Base-by-base conservation (phyloP, 2,888 invertebrate genomes). In the Lissonota sp. region DNA sequence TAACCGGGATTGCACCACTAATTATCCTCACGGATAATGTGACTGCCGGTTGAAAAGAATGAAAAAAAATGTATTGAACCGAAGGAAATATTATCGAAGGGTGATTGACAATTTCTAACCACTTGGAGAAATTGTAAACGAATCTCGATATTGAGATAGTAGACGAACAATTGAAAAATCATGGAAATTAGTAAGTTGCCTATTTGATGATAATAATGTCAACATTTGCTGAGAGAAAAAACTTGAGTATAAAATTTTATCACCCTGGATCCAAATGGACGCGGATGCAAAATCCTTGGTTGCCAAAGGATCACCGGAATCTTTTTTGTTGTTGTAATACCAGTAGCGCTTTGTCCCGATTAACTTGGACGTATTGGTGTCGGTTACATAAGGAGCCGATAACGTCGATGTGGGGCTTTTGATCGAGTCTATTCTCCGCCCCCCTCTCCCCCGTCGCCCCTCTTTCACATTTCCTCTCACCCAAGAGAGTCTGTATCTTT, bases 321-420 rank as follows among this genome's bases (percentile, higher is more conserved):
- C 14, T 51, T 14, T n/a, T 46, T 64, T 66, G 80, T 83, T 77
- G 72, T 78, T 81, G 82, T 63, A 86, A 84, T 83, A 86, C 78
- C 84, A 82, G 86, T 83, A 83, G 83, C 86, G 88, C 88, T 91
- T 89, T 89, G 88, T 90, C 90, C 91, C 87, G 88, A 86, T 90
- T 90, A 88, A 66, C 88, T 88, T 85, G 83, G 81, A 82, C 80
- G 90, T 88, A 91, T 91, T 90, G 89, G 89, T 90, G 90, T 90
- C 90, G 89, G 90, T 91, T 91, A 91, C 89, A 91, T 91, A 91
- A 91, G 90, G 87, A 88, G 85, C 69, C 63, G 64, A 74, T 63
- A 69, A 72, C 70, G 46, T 66, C 66, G 60, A 49, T 37, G 53
- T 70, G 53, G 58, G 55, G 70, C 8, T 8, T 77, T 60, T 58